Evolutionary conservation across 2,888 invertebrate genomes (phyloP).

Genomic region (Oxyscelio sp.): DNA sequence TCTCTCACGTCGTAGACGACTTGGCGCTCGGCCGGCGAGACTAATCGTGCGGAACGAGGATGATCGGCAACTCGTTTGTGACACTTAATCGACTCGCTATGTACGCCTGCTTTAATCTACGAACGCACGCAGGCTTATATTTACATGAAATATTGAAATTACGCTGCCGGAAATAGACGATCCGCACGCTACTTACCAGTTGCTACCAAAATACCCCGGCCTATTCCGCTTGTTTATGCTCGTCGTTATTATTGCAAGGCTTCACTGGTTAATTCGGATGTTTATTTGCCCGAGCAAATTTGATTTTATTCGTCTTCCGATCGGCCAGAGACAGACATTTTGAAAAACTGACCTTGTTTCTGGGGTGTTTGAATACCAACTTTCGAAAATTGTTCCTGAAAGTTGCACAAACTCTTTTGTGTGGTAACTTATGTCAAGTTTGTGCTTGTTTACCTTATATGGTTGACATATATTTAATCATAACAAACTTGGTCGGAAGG

Average conservation of each 20-base stretch:
- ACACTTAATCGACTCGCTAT: constrained; percentile 68
- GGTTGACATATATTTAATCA: no score
- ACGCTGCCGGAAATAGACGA: constrained; percentile 59
- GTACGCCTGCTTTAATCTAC: constrained; percentile 55
- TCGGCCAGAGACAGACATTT: no score
- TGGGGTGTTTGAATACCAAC: no score
- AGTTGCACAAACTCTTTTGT: no score
- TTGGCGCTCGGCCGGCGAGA: constrained; percentile 64
- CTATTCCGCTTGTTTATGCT: constrained; percentile 49
- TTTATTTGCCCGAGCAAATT: no score
- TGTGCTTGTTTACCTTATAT: no score
- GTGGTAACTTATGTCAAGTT: no score
- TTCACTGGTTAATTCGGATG: no score
- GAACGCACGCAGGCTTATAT: constrained; percentile 54
- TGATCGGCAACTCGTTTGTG: constrained; percentile 72
- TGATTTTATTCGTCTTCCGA: no score
- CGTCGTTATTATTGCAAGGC: neutral
- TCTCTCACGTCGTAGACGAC: constrained; percentile 65
- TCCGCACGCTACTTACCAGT: constrained; percentile 40
- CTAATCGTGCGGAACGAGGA: constrained; percentile 73
- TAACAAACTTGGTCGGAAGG: no score
- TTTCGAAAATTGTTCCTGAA: no score
- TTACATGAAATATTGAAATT: constrained; percentile 72
- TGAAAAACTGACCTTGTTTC: no score
- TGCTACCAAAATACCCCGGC: constrained; percentile 42